Evolutionary conservation across 2,113 vertebrate species (phyloP).

Genomic region (Plecturocebus donacophilus): DNA sequence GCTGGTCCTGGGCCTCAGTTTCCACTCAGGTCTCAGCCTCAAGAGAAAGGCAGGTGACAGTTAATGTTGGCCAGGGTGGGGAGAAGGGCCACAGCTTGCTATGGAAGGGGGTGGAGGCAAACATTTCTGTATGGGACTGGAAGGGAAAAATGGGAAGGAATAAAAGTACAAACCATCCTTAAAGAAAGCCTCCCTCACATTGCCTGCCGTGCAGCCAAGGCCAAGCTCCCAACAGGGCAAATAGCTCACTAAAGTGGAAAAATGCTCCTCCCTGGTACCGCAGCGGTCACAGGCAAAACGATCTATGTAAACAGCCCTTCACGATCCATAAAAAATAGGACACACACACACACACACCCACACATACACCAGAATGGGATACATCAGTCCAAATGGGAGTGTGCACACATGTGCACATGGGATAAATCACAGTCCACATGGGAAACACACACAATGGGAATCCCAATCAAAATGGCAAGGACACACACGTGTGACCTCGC

Average conservation of each 20-base stretch:
- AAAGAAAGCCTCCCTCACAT: neutral
- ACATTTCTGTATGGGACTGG: neutral
- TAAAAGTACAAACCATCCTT: neutral
- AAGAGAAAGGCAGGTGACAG: neutral
- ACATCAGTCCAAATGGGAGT: no score
- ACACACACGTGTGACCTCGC: no score
- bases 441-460: no score
- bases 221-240: neutral
- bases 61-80: neutral
- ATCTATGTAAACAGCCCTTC: neutral
- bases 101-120: neutral
- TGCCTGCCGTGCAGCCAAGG: neutral
- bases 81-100: neutral
- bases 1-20: neutral
- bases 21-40: no score
- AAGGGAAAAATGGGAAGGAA: neutral
- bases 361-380: no score
- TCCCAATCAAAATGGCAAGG: neutral
- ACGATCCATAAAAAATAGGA: neutral
- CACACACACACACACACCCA: neutral
- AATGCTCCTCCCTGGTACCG: no score
- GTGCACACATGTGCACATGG: no score
- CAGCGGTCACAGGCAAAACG: neutral
- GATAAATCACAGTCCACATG: no score
- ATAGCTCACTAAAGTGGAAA: neutral